Conservation (phyloP, 1,140 invertebrate species). For the Pygmarrhopalites habei region DNA sequence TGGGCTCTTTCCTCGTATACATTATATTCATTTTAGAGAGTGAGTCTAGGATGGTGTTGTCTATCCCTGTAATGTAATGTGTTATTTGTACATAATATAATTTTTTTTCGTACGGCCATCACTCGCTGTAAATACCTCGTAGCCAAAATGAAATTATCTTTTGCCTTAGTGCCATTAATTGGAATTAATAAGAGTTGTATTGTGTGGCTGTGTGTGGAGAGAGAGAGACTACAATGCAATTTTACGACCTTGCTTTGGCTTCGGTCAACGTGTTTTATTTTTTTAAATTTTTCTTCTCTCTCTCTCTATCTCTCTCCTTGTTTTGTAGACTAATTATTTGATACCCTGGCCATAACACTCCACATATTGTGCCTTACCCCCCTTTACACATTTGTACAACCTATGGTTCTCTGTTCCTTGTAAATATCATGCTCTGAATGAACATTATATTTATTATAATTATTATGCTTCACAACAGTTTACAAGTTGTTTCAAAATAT, state of each 20-base stretch:
- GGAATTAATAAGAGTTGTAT: conserved; percentile 28
- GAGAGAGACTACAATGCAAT: conserved; percentile 21
- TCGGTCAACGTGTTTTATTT: conserved; percentile 22
- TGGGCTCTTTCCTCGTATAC: no score
- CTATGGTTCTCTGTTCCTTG: no score
- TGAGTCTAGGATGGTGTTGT: not conserved
- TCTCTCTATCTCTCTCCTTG: not conserved
- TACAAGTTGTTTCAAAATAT: no score
- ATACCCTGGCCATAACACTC: no score
- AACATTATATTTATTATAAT: no score
- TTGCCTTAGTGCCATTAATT: conserved; percentile 32
- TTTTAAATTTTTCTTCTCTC: not conserved
- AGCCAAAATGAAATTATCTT: conserved; percentile 6
- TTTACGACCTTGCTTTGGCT: conserved; percentile 35
- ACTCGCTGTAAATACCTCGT: not conserved
- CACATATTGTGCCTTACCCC: no score
- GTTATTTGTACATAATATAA: no score
- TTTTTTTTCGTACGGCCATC: no score
- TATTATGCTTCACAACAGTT: no score
- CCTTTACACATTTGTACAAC: no score
- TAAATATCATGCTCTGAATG: no score
- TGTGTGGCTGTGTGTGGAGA: no score
- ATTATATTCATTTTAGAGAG: not conserved
- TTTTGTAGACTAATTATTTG: not conserved
- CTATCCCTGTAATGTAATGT: conserved; percentile 3